Conservation (phyloP, 2,113 vertebrate genomes). For the Xiphorhynchus elegans region DNA sequence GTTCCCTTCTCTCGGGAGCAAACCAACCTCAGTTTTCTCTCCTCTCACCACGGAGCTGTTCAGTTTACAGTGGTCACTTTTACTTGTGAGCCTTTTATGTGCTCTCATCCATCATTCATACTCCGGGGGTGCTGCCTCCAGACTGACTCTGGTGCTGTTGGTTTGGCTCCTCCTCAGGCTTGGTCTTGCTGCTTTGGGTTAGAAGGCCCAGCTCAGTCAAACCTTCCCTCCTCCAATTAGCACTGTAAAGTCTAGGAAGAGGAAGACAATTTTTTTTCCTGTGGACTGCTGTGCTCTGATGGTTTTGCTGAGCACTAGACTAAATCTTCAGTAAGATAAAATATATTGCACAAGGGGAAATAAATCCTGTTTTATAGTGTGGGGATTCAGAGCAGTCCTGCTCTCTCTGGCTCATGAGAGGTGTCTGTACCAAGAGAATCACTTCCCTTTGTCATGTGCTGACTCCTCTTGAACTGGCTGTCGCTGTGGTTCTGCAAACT, state of each 20-base stretch:
- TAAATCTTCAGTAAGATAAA: not conserved
- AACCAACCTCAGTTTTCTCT: not conserved
- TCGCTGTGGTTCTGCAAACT: conserved; percentile 29
- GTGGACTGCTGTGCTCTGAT: not conserved
- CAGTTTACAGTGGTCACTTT: not conserved
- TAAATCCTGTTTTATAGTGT: not conserved
- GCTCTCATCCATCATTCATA: not conserved
- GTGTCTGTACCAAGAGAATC: not conserved
- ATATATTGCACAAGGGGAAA: not conserved
- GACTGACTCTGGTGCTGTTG: not conserved
- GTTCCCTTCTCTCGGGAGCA: not conserved
- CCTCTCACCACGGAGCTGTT: not conserved
- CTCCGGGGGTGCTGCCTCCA: not conserved
- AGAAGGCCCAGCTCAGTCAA: not conserved
- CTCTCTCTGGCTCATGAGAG: not conserved
- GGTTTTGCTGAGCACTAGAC: not conserved
- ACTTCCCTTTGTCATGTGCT: not conserved
- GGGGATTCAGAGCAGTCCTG: not conserved
- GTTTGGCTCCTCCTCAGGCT: not conserved
- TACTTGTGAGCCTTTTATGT: not conserved
- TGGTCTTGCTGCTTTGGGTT: not conserved
- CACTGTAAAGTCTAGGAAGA: not conserved
- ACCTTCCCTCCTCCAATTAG: not conserved
- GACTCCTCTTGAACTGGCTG: not conserved
- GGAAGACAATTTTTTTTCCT: not conserved